These are phyloP conservation scores for Rotaria macrura DNA, from an alignment of 2,888 invertebrate species.

Conservation along the genomic window DNA sequence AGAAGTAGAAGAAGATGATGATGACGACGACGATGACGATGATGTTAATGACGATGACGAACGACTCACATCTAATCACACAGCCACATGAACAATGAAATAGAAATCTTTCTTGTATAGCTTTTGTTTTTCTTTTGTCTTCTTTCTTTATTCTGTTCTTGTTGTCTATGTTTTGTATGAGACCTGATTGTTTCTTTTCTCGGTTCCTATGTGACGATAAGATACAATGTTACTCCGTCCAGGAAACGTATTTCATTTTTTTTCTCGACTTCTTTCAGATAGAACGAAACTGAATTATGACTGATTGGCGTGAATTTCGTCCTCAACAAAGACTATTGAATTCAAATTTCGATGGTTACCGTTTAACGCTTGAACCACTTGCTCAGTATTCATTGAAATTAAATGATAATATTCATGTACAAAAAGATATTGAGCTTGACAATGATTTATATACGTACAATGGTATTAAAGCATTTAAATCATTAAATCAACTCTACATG, in stretches of 20 bases:
- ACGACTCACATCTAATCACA: neutral
- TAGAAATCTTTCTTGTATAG: neutral
- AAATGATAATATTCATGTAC: neutral
- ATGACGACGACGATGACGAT: neutral
- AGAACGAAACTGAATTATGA: neutral
- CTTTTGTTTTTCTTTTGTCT: neutral
- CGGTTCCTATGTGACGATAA: conserved; percentile 3
- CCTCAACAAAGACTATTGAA: neutral
- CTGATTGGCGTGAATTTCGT: conserved; percentile 6
- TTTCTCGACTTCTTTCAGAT: conserved; percentile 8
- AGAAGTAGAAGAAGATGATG: neutral
- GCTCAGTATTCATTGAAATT: conserved; percentile 15
- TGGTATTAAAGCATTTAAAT: conserved; percentile 14
- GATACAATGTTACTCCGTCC: conserved; percentile 12
- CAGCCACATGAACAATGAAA: neutral
- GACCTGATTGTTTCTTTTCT: neutral
- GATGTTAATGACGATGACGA: neutral
- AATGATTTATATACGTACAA: conserved; percentile 11
- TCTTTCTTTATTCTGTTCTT: neutral
- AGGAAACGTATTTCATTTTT: neutral
- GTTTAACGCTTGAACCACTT: neutral
- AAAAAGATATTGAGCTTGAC: neutral
- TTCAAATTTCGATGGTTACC: conserved; percentile 11
- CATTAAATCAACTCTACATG: conserved; percentile 12
- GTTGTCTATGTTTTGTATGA: conserved; percentile 1